phyloP scores from a whole-genome alignment of 2,797 vertebrate species.

The Balearica regulorum region DNA sequence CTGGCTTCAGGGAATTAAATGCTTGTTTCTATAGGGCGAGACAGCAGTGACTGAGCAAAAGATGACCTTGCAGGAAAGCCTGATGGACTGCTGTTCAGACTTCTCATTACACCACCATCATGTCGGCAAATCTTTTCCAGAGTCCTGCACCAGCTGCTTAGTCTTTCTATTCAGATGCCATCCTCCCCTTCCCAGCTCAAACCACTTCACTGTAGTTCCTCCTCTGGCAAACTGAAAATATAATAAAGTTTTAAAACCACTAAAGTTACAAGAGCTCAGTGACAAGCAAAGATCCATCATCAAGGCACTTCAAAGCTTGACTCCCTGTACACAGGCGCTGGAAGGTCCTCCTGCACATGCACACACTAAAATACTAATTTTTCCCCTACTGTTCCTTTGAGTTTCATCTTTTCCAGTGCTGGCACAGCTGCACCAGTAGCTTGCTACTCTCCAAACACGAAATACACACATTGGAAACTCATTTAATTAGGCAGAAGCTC shows the following conservation, averaged over 20 bases:
- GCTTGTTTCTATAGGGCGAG: background rate
- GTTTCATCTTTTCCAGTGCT: background rate
- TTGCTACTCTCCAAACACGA: background rate
- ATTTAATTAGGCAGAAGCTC: background rate
- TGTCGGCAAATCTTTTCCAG: fast-evolving
- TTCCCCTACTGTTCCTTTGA: background rate
- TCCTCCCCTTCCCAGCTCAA: background rate
- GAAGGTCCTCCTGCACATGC: background rate
- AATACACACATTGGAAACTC: background rate
- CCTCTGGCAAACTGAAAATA: background rate
- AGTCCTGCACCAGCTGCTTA: background rate
- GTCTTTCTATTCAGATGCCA: too few relatives aligned
- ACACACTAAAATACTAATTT: background rate
- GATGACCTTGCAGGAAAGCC: background rate
- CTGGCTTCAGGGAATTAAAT: background rate
- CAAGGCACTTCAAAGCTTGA: background rate
- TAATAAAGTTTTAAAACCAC: background rate
- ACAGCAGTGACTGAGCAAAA: too few relatives aligned
- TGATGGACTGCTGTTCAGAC: background rate
- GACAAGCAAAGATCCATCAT: background rate
- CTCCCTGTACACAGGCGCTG: fast-evolving
- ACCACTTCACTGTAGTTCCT: background rate
- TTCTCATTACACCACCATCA: background rate
- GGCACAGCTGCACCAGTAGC: background rate
- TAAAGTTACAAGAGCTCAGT: background rate